A percentile compares a stretch with the other conserved stretches of the same genome.
Evolutionary conservation across 2,888 invertebrate genomes (phyloP).

Genomic region (Alsophila aescularia): DNA sequence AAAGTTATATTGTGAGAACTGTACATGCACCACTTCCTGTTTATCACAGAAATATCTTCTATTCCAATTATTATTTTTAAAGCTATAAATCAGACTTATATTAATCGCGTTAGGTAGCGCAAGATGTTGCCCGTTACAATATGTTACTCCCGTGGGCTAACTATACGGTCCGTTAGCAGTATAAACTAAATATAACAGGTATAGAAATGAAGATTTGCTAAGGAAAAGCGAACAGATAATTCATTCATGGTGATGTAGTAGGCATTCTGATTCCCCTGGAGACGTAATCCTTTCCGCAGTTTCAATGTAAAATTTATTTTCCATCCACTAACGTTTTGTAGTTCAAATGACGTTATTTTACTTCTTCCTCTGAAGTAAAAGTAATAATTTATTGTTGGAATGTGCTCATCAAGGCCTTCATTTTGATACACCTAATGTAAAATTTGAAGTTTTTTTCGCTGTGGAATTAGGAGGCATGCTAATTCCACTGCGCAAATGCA

Average conservation of each 20-base stretch:
- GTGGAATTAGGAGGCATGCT: too few relatives aligned
- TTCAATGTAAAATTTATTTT: slow-evolving; percentile 57
- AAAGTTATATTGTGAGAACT: too few relatives aligned
- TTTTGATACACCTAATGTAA: too few relatives aligned
- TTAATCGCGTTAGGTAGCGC: slow-evolving; percentile 1
- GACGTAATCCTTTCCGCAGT: slow-evolving; percentile 50
- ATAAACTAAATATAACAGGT: slow-evolving; percentile 4
- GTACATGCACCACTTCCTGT: too few relatives aligned
- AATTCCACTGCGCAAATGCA: too few relatives aligned
- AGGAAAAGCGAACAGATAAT: slow-evolving; percentile 41
- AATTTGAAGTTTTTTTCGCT: too few relatives aligned
- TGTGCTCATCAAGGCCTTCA: too few relatives aligned
- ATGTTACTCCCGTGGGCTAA: slow-evolving; percentile 12
- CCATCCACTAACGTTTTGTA: slow-evolving; percentile 45
- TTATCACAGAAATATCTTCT: too few relatives aligned
- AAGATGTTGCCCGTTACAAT: slow-evolving; percentile 9
- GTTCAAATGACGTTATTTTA: too few relatives aligned
- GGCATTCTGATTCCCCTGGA: slow-evolving; percentile 55
- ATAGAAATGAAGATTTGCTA: slow-evolving; percentile 36
- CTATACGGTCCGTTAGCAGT: slow-evolving; percentile 14
- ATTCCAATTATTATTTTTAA: background rate
- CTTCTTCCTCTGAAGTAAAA: too few relatives aligned
- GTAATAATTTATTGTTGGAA: too few relatives aligned
- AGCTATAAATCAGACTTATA: slow-evolving; percentile 4
- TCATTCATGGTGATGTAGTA: slow-evolving; percentile 43